Evolutionary conservation across 2,113 vertebrate species (phyloP).

Genomic region (Paedocypris sp.): DNA sequence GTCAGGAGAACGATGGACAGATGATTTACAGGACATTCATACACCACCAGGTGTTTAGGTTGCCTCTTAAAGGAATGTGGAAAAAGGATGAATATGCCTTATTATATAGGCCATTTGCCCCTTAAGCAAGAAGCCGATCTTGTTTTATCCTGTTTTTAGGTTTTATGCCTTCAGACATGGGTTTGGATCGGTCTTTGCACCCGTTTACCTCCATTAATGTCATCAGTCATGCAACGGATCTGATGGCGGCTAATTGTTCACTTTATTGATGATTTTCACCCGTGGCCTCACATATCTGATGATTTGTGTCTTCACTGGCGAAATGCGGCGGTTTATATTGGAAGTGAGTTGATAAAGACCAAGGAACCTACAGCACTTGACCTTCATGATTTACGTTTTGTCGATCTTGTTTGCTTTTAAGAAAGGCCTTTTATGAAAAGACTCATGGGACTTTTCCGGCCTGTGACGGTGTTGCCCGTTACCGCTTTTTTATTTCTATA

Average conservation of each 20-base stretch:
- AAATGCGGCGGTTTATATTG: too few relatives aligned
- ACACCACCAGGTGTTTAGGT: slow-evolving; percentile 24
- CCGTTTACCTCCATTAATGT: background rate
- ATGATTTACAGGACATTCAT: slow-evolving; percentile 15
- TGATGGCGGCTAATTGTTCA: background rate
- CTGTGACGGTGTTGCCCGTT: too few relatives aligned
- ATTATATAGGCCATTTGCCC: slow-evolving; percentile 4
- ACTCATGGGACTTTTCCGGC: too few relatives aligned
- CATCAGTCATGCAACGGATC: background rate
- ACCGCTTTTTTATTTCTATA: too few relatives aligned
- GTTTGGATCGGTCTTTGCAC: background rate
- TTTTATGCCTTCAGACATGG: slow-evolving; percentile 1
- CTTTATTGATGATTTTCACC: too few relatives aligned
- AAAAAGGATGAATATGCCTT: background rate
- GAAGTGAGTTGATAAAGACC: too few relatives aligned
- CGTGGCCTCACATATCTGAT: too few relatives aligned
- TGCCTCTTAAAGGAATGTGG: slow-evolving; percentile 14
- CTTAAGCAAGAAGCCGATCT: slow-evolving; percentile 13
- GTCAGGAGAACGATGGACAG: background rate
- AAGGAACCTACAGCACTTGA: too few relatives aligned
- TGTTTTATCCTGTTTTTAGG: slow-evolving; percentile 11
- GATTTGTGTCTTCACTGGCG: slow-evolving; percentile 29
- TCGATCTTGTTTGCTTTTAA: too few relatives aligned
- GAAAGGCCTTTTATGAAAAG: too few relatives aligned
- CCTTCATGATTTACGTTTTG: too few relatives aligned